phyloP scores from a whole-genome alignment of 2,888 invertebrate genomes.

The Drosophila anomelani region DNA sequence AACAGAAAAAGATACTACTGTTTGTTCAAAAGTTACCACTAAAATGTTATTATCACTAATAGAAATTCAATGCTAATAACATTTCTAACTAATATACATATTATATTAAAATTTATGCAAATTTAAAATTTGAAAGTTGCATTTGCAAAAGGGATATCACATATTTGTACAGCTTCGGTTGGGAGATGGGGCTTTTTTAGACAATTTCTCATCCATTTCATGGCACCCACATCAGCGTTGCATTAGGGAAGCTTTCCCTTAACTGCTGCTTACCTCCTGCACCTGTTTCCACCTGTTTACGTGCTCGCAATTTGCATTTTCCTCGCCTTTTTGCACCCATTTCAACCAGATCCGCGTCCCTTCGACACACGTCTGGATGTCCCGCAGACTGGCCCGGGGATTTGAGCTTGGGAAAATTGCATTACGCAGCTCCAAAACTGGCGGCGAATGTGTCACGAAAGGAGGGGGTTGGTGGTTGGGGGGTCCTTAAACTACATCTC shows the following conservation, averaged over 20 bases:
- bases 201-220: conserved; percentile 16
- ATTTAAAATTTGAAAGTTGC: background rate
- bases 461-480: background rate
- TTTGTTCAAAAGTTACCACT: background rate
- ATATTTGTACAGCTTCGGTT: background rate
- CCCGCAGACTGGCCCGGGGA: conserved; percentile 11
- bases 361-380: conserved; percentile 1
- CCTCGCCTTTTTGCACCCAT: conserved; percentile 10
- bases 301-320: conserved; percentile 64
- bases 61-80: background rate
- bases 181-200: background rate
- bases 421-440: conserved; percentile 41
- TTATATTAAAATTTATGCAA: background rate
- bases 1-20: background rate
- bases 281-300: conserved; percentile 59
- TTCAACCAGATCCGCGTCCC: background rate
- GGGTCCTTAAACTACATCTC: conserved; percentile 9
- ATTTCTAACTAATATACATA: background rate
- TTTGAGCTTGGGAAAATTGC: conserved; percentile 41
- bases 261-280: conserved; percentile 24
- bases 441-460: conserved; percentile 37
- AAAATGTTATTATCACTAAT: background rate
- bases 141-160: background rate
- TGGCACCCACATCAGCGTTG: conserved; percentile 11
- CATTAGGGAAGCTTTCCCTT: conserved; percentile 33